These are phyloP conservation scores for Phalera bucephala DNA, from an alignment of 2,888 invertebrate species.

Conservation along the genomic window DNA sequence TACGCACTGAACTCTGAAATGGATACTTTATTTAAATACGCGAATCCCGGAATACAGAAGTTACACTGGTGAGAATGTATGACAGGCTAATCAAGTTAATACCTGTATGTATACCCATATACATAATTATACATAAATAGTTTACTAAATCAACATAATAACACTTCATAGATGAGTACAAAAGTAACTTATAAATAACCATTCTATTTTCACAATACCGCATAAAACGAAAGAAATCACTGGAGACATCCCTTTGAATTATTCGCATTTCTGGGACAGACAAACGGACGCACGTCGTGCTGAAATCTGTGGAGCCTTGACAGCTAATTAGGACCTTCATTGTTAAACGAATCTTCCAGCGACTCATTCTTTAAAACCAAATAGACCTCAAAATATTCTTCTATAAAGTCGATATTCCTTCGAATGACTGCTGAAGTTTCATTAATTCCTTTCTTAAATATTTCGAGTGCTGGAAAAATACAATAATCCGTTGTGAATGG, in stretches of 20 bases:
- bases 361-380: slow-evolving; percentile 34
- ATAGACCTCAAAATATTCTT: slow-evolving; percentile 34
- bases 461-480: slow-evolving; percentile 79
- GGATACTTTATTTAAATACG: no score
- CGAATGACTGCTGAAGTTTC: slow-evolving; percentile 45
- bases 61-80: no score
- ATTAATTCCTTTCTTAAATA: slow-evolving; percentile 78
- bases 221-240: slow-evolving; percentile 76
- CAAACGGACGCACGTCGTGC: slow-evolving; percentile 50
- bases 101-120: no score
- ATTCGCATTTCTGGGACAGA: slow-evolving; percentile 76
- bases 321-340: slow-evolving; percentile 81
- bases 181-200: no score
- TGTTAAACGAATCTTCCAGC: slow-evolving; percentile 75
- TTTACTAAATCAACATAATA: no score
- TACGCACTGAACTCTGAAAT: no score
- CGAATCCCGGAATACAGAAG: no score
- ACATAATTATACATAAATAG: no score
- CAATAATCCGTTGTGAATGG: slow-evolving; percentile 78
- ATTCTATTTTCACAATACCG: slow-evolving; percentile 50
- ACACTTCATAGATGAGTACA: no score
- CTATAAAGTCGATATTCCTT: slow-evolving; percentile 49
- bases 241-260: slow-evolving; percentile 77
- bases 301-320: slow-evolving; percentile 68
- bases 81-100: no score